A percentile compares a stretch with the other conserved stretches of the same genome.
Evolutionary conservation across 2,113 vertebrate genomes (phyloP).

Genomic region (Calypte anna): DNA sequence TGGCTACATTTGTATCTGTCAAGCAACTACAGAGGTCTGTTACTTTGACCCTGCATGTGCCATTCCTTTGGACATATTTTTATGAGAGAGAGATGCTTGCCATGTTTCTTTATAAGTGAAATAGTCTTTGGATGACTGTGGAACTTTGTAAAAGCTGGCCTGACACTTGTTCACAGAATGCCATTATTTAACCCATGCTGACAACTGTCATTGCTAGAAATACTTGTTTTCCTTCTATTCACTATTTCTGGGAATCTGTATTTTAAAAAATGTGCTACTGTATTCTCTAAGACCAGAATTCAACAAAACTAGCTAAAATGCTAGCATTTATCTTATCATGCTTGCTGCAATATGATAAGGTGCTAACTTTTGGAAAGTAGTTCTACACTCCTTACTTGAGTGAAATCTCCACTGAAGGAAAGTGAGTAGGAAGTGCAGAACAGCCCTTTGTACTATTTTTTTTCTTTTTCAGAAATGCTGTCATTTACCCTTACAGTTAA

Average conservation of each 20-base stretch:
- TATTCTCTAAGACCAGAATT: conserved; percentile 32
- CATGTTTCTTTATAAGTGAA: not conserved
- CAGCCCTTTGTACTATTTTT: conserved; percentile 3
- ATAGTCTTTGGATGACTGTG: conserved; percentile 7
- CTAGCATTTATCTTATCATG: conserved; percentile 27
- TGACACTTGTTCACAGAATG: not conserved
- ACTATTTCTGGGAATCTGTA: not conserved
- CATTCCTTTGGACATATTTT: not conserved
- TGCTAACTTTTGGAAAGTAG: conserved; percentile 44
- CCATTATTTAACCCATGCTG: not conserved
- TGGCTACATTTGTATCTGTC: not conserved
- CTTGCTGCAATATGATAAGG: conserved; percentile 26
- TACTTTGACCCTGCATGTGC: not conserved
- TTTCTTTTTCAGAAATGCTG: not conserved
- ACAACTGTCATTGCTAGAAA: not conserved
- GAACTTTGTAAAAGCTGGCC: not conserved
- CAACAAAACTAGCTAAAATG: conserved; percentile 33
- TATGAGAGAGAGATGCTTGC: not conserved
- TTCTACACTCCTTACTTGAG: not conserved
- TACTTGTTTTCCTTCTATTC: not conserved
- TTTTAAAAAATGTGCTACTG: not conserved
- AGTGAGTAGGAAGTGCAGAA: not conserved
- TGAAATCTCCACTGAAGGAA: not conserved
- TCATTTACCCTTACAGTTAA: conserved; percentile 22
- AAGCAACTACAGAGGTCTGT: not conserved